Percentiles rank a stretch among this genome's conserved stretches.
phyloP scores from a whole-genome alignment of 2,113 vertebrate species.

The Stictonetta naevosa region DNA sequence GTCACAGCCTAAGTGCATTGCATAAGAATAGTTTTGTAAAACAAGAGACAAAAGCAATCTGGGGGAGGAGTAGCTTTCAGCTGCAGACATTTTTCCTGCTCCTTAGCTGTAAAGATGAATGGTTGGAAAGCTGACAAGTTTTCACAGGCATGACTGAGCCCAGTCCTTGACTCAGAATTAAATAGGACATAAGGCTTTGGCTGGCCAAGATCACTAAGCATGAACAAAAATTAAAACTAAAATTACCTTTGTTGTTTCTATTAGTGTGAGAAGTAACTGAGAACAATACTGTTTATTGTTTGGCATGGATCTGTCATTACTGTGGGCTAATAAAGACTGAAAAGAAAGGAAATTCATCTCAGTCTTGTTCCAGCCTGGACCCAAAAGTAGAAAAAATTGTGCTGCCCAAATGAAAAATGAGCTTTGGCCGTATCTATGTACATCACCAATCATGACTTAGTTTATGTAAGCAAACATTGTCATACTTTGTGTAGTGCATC shows the following conservation, averaged over 20 bases:
- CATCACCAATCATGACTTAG: background rate
- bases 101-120: conserved; percentile 30
- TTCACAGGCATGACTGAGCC: conserved; percentile 46
- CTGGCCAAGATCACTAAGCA: background rate
- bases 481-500: background rate
- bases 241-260: conserved; percentile 4
- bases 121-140: conserved; percentile 49
- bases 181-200: conserved; percentile 15
- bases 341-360: background rate
- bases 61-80: background rate
- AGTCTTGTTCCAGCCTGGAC: background rate
- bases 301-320: background rate
- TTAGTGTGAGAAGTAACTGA: background rate
- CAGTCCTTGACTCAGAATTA: conserved; percentile 37
- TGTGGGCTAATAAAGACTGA: background rate
- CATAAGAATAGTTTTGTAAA: conserved; percentile 22
- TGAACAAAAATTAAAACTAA: conserved; percentile 11
- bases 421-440: background rate
- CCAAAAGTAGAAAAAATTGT: background rate
- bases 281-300: background rate
- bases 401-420: background rate
- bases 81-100: conserved; percentile 11
- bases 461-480: background rate
- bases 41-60: conserved; percentile 22
- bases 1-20: background rate